Percentiles rank a stretch among this genome's conserved stretches.
These are phyloP conservation scores for Oncopodura yosiiana DNA, from an alignment of 1,140 invertebrate species.

Conservation along the genomic window DNA sequence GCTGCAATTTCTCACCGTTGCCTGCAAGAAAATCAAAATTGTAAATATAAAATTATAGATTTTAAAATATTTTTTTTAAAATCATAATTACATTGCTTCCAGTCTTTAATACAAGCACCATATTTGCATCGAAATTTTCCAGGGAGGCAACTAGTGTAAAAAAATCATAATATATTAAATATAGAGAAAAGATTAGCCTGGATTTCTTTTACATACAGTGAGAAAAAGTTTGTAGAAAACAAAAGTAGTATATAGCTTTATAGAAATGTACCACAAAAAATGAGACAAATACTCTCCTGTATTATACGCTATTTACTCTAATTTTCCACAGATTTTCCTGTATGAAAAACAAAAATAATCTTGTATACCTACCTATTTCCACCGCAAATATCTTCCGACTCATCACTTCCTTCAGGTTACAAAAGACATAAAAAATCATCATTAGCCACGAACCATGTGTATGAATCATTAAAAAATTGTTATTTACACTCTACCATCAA, in stretches of 20 bases:
- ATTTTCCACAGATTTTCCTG: not conserved
- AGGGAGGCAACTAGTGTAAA: conserved; percentile 26
- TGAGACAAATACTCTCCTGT: too few relatives aligned
- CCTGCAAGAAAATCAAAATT: not conserved
- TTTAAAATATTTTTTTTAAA: not conserved
- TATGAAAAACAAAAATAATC: not conserved
- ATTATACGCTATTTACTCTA: not conserved
- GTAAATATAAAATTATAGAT: not conserved
- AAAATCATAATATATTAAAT: too few relatives aligned
- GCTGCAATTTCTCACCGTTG: conserved; percentile 8
- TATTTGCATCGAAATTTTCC: conserved; percentile 30
- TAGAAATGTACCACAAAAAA: too few relatives aligned
- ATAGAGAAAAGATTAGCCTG: too few relatives aligned
- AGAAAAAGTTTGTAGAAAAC: too few relatives aligned
- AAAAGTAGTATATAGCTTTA: too few relatives aligned
- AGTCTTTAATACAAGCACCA: conserved; percentile 18
- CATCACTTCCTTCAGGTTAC: conserved; percentile 25
- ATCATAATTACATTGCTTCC: not conserved
- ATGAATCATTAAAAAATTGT: not conserved
- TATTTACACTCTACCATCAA: not conserved
- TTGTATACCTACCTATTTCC: conserved; percentile 16
- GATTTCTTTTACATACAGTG: too few relatives aligned
- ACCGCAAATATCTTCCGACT: conserved; percentile 26
- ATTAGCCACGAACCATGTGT: not conserved
- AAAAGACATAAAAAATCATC: not conserved